These are phyloP conservation scores for Carterocephalus palaemon DNA, from an alignment of 2,888 invertebrate genomes.

Conservation along the genomic window DNA sequence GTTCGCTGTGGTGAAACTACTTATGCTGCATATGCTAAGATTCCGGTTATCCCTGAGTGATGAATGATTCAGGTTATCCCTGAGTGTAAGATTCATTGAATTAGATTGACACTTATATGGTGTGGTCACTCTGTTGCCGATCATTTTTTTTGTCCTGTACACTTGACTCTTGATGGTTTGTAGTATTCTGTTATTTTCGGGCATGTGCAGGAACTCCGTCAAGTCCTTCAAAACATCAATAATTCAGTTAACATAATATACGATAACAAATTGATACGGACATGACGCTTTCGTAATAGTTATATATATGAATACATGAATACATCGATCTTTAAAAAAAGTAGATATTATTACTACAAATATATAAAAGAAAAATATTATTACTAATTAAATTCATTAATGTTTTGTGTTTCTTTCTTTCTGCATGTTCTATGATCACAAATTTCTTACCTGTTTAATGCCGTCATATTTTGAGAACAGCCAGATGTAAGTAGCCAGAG, in stretches of 20 bases:
- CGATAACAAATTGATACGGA: constrained; percentile 10
- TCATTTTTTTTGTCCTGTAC: constrained; percentile 58
- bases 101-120: constrained; percentile 44
- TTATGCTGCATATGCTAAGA: constrained; percentile 31
- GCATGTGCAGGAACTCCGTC: constrained; percentile 49
- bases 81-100: constrained; percentile 44
- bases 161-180: constrained; percentile 57
- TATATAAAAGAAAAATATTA: not conserved
- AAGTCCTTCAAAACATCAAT: constrained; percentile 53
- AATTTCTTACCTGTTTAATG: constrained; percentile 58
- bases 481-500: constrained; percentile 83
- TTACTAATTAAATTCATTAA: too few relatives aligned
- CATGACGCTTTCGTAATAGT: too few relatives aligned
- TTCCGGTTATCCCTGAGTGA: constrained; percentile 9
- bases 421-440: not conserved
- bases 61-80: constrained; percentile 38
- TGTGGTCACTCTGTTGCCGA: constrained; percentile 48
- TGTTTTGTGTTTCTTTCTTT: too few relatives aligned
- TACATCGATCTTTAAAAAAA: too few relatives aligned
- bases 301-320: too few relatives aligned
- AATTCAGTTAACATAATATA: not conserved
- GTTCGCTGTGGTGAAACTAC: constrained; percentile 26
- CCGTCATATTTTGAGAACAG: constrained; percentile 78
- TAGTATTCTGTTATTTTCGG: constrained; percentile 63
- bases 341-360: not conserved